phyloP scores from a whole-genome alignment of 2,888 invertebrate species.

The Hyposoter didymator region DNA sequence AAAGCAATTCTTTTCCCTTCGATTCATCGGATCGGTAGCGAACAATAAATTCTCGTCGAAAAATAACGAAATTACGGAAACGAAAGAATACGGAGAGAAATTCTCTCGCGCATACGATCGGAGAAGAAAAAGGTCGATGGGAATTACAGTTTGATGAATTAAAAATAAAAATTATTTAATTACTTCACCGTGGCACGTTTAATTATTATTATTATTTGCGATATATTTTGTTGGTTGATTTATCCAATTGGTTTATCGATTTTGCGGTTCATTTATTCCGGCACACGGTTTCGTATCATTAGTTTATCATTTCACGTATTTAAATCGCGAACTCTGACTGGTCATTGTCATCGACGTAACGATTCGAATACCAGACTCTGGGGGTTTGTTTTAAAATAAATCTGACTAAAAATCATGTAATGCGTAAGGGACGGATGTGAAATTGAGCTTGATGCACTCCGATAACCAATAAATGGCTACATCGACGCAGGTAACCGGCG shows the following conservation, averaged over 20 bases:
- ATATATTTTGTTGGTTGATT: background rate
- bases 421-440: slow-evolving; percentile 68
- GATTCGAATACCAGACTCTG: slow-evolving; percentile 11
- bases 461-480: slow-evolving; percentile 84
- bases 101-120: background rate
- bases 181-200: background rate
- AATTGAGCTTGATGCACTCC: slow-evolving; percentile 76
- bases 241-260: slow-evolving; percentile 5
- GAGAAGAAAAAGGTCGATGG: background rate
- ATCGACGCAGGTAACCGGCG: slow-evolving; percentile 94
- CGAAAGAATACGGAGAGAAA: background rate
- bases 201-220: background rate
- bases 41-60: slow-evolving; percentile 1
- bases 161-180: background rate
- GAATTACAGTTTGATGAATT: background rate
- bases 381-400: slow-evolving; percentile 33
- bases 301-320: background rate
- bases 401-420: slow-evolving; percentile 64
- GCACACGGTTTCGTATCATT: slow-evolving; percentile 2
- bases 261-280: background rate
- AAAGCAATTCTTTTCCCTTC: background rate
- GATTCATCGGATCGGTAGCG: background rate
- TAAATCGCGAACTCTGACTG: slow-evolving; percentile 45
- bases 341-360: slow-evolving; percentile 58
- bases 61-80: background rate